A percentile compares a stretch with the other conserved stretches of the same genome.
Evolutionary conservation across 2,888 invertebrate genomes (phyloP).

Genomic region (Parasteatoda lunata): DNA sequence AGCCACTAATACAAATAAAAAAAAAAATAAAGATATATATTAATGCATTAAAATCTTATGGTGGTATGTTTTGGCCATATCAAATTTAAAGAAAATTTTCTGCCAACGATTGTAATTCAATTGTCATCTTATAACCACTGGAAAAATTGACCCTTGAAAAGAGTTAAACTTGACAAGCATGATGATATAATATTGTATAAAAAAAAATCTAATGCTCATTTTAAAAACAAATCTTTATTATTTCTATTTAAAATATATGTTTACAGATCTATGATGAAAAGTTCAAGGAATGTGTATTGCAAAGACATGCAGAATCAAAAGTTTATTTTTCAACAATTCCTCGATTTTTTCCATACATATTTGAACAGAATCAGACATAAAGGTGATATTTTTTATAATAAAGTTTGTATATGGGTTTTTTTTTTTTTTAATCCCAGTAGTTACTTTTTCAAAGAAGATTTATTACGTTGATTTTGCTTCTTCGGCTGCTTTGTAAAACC

Average conservation of each 20-base stretch:
- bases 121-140: too few species aligned
- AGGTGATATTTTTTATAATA: neutral
- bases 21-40: too few species aligned
- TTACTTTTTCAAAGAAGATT: neutral
- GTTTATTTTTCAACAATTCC: slow-evolving; percentile 64
- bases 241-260: neutral
- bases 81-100: too few species aligned
- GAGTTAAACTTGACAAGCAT: too few species aligned
- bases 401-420: neutral
- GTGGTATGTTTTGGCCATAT: too few species aligned
- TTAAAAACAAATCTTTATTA: too few species aligned
- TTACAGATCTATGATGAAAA: slow-evolving; percentile 55
- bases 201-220: too few species aligned
- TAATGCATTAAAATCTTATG: too few species aligned
- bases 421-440: neutral
- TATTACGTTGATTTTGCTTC: slow-evolving; percentile 5
- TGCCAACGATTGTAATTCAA: too few species aligned
- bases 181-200: too few species aligned
- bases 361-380: neutral
- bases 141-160: too few species aligned
- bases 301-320: slow-evolving; percentile 63
- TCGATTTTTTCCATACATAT: slow-evolving; percentile 57
- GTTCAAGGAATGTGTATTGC: slow-evolving; percentile 60
- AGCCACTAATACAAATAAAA: too few species aligned
- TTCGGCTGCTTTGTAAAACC: slow-evolving; percentile 12